Base-by-base conservation (phyloP, 2,113 vertebrate genomes). In the Ginglymostoma cirratum region DNA sequence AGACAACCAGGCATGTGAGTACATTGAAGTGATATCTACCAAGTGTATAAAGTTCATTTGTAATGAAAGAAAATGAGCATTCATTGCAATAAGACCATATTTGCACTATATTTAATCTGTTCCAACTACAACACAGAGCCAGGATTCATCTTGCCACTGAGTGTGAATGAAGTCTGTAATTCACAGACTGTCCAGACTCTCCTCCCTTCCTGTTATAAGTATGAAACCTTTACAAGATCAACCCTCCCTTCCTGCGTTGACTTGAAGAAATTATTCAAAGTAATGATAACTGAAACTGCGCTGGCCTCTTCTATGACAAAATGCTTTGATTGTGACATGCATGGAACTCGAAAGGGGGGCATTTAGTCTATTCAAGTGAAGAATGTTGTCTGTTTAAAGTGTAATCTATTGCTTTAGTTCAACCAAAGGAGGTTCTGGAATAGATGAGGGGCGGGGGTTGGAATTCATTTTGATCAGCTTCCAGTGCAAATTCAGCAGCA, bases 191-290 rank as follows among this genome's bases (percentile, higher is more conserved):
- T 97, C 97, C 97, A 98, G 97, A 97, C 98, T 98, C 98, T 98
- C 98, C 98, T 98, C 98, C 98, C 98, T 98, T 99, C 98, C 98
- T 99, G 98, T 98, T 98, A 98, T 96, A 96, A 97, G 97, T 97
- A 97, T 97, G 97, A 97, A 97, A 97, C 97, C 97, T 98, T 96
- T 97, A 97, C 97, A 96, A 96, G 97, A 97, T 97, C 98, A 98
- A 97, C 98, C 98, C 97, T 98, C 98, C 98, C 98, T 98, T 98
- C 98, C 98, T 98, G 97, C 96, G 97, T n/a, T 96, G 65, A 95
- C 96, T 97, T 96, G 96, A 96, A 97, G 97, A 96, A 96, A 61
- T 45, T 66, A 48, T 70, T n/a, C 24, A 67, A 69, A 67, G 92
- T 70, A 70, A 94, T 94, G 92, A 94, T 38, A 94, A 34, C 69